Evolutionary conservation across 2,113 vertebrate genomes (phyloP), one percentile per base, ranked within the genome.

Genomic region (Rhombomys opimus): DNA sequence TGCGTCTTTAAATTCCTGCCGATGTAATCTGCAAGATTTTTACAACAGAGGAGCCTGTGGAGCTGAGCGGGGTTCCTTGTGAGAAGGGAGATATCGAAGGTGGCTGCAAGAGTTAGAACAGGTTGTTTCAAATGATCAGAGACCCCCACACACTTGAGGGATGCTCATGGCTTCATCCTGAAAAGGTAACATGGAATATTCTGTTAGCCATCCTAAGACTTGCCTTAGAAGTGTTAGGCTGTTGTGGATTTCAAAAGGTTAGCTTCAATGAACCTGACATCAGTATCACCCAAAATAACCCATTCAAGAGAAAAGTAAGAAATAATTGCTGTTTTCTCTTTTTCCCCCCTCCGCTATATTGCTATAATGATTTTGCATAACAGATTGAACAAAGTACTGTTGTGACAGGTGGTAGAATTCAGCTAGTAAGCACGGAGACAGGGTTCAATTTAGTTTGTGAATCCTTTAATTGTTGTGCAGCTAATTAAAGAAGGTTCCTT

Each of bases 371-470:
- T 99, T 99, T 99, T 99, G 99, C 99, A 99, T 99, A 99, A 99
- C 99, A 99, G 99, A 99, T 99, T 99, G 98, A 99, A 99, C 99
- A 99, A 99, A 99, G 99, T 98, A 99, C 99, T 99, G 99, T 99
- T 99, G 99, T 99, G 99, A 99, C 99, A 99, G 99, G 99, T 99
- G 99, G 99, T 99, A 99, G 99, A 99, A 99, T 99, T 99, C 99
- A 99, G 99, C 99, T 99, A 99, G 99, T 99, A 99, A 99, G 99
- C 99, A 99, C 99, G 99, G 99, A 99, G 99, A 99, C 99, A 99
- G 99, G 99, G 99, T 99, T 99, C 99, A 99, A 99, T 99, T 99
- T 99, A 99, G 99, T 99, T 99, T 99, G 99, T 99, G 99, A 99
- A 99, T 99, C 99, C 99, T 99, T 99, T 99, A 99, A 99, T 99